Evolutionary conservation across 2,888 invertebrate species (phyloP).

Genomic region (Philhelius pedissequus): DNA sequence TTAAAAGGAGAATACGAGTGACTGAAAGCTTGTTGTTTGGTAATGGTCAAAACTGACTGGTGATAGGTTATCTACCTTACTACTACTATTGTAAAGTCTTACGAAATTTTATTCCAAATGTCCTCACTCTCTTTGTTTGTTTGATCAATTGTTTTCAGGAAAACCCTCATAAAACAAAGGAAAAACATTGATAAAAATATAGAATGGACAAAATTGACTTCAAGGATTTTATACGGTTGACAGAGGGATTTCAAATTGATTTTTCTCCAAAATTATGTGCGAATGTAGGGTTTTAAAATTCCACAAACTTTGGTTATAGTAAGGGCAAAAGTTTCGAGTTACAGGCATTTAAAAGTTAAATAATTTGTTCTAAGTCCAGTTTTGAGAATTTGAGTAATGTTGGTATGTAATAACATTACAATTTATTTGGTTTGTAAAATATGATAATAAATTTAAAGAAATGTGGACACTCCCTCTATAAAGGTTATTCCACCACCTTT

Average conservation of each 20-base stretch:
- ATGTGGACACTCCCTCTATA: no score
- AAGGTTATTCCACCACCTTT: no score
- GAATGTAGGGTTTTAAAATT: no score
- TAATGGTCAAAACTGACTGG: constrained; percentile 5
- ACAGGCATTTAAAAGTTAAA: no score
- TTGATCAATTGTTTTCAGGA: neutral
- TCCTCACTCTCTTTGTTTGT: neutral
- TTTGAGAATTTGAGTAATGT: no score
- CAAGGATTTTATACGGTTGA: constrained; percentile 63
- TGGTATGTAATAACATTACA: no score
- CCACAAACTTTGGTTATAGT: no score
- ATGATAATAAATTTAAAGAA: no score
- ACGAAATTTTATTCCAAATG: constrained; percentile 15
- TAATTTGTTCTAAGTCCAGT: no score
- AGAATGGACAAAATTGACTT: constrained; percentile 41
- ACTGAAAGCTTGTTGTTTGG: constrained; percentile 30
- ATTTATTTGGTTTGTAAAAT: no score
- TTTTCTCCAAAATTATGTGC: no score
- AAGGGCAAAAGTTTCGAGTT: no score
- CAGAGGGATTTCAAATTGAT: constrained; percentile 63
- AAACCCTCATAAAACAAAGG: neutral
- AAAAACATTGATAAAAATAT: constrained; percentile 12
- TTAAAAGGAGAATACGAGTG: constrained; percentile 48
- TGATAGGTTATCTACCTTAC: neutral
- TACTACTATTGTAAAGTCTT: constrained; percentile 17